Evolutionary conservation across 1,140 invertebrate species (phyloP).

Genomic region (Euwallacea similis): DNA sequence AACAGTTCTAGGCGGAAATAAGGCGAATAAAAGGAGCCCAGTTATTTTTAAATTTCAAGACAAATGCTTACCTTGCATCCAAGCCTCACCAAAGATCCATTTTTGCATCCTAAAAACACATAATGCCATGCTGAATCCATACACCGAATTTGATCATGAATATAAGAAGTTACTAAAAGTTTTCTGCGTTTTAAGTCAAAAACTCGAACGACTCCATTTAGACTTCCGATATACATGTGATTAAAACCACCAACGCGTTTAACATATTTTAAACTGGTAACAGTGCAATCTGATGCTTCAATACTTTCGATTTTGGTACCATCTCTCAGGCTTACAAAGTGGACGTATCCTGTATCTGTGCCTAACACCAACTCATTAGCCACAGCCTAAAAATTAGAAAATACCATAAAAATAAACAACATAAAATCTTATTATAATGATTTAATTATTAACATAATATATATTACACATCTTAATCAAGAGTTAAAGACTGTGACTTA

Average conservation of each 20-base stretch:
- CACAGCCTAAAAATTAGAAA: constrained; percentile 24
- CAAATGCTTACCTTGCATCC: constrained; percentile 54
- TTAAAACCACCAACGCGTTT: no score
- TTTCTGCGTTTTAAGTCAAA: constrained; percentile 35
- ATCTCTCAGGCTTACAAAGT: constrained; percentile 20
- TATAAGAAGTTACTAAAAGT: constrained; percentile 21
- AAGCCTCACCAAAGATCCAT: constrained; percentile 57
- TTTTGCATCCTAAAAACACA: constrained; percentile 58
- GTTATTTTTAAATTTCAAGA: constrained; percentile 1
- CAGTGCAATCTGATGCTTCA: neutral
- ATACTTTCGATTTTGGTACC: neutral
- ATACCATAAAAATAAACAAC: constrained; percentile 1
- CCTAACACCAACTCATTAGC: constrained; percentile 25
- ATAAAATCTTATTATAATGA: no score
- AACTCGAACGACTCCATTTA: constrained; percentile 17
- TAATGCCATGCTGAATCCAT: constrained; percentile 59
- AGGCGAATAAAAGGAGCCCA: neutral
- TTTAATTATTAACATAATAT: no score
- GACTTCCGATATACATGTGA: no score
- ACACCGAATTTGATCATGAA: constrained; percentile 56
- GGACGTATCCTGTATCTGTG: constrained; percentile 35
- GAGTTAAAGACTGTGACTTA: no score
- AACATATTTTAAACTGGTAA: neutral
- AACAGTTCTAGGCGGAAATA: neutral
- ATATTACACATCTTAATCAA: no score